Percentiles rank a stretch among this genome's conserved stretches.
These are phyloP conservation scores for Ageneiosus marmoratus DNA, from an alignment of 2,113 vertebrate genomes.

Conservation along the genomic window DNA sequence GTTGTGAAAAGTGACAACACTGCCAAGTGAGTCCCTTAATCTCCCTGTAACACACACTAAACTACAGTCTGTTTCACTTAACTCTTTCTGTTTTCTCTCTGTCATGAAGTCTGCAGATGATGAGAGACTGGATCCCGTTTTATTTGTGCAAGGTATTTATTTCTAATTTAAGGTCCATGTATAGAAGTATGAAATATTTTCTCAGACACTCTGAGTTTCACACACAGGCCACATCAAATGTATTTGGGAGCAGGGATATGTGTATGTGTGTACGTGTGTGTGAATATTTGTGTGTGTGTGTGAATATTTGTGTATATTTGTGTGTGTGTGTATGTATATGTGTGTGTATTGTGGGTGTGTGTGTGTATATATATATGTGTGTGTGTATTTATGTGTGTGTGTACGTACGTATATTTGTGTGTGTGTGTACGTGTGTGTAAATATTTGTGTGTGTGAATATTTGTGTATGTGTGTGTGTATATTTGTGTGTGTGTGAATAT, in stretches of 20 bases:
- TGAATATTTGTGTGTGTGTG: no score
- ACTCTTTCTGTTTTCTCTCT: neutral
- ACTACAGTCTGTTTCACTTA: no score
- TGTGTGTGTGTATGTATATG: constrained; percentile 8
- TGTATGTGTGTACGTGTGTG: no score
- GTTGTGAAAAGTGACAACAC: constrained; percentile 57
- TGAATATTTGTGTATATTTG: no score
- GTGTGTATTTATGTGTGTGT: neutral
- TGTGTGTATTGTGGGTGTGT: constrained; percentile 37
- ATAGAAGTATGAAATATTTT: neutral
- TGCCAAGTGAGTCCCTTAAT: constrained; percentile 53
- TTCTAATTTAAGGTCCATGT: neutral
- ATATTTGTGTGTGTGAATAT: constrained; percentile 8
- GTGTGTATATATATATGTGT: constrained; percentile 45
- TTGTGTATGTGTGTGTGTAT: constrained; percentile 49
- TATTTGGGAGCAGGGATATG: no score
- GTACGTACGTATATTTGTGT: constrained; percentile 52
- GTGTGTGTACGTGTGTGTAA: constrained; percentile 39
- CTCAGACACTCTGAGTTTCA: no score
- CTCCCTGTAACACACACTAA: no score
- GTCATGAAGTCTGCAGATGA: constrained; percentile 23
- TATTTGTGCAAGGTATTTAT: constrained; percentile 46
- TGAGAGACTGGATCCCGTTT: constrained; percentile 35
- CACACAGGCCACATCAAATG: no score
- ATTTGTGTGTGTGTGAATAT: constrained; percentile 60